Percentiles rank a stretch among this genome's conserved stretches.
These are phyloP conservation scores for Pemphredon lugubris DNA, from an alignment of 2,888 invertebrate species.

Conservation along the genomic window DNA sequence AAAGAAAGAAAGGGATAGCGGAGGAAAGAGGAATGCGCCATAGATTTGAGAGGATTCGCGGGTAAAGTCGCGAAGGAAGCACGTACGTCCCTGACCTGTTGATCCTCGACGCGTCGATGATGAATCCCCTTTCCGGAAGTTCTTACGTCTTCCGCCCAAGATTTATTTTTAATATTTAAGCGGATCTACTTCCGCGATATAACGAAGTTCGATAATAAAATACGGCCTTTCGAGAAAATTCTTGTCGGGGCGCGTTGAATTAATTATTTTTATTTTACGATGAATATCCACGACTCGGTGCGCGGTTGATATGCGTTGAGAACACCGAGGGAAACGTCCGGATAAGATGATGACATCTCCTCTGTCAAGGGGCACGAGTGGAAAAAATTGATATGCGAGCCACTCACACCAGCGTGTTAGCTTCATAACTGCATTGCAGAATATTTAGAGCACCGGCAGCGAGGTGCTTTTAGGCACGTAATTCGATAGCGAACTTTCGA, in stretches of 20 bases:
- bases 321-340: slow-evolving; percentile 2
- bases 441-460: slow-evolving; percentile 67
- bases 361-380: slow-evolving; percentile 27
- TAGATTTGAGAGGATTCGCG: slow-evolving; percentile 15
- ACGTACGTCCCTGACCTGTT: slow-evolving; percentile 60
- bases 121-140: slow-evolving; percentile 10
- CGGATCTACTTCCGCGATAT: not conserved
- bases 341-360: slow-evolving; percentile 7
- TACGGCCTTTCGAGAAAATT: too few species aligned
- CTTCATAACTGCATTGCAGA: slow-evolving; percentile 69
- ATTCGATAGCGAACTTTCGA: slow-evolving; percentile 70
- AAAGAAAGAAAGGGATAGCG: slow-evolving; percentile 15
- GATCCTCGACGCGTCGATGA: slow-evolving; percentile 47
- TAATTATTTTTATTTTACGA: not conserved
- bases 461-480: slow-evolving; percentile 71
- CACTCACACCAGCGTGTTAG: slow-evolving; percentile 60
- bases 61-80: slow-evolving; percentile 6
- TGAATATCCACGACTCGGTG: not conserved
- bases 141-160: not conserved
- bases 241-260: too few species aligned
- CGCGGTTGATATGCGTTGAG: slow-evolving; percentile 16
- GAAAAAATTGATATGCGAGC: slow-evolving; percentile 54
- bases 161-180: not conserved
- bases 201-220: too few species aligned
- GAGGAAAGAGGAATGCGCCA: slow-evolving; percentile 22